These are phyloP conservation scores for Dolichoris vasculosae DNA, from an alignment of 1,140 invertebrate genomes.

Conservation along the genomic window DNA sequence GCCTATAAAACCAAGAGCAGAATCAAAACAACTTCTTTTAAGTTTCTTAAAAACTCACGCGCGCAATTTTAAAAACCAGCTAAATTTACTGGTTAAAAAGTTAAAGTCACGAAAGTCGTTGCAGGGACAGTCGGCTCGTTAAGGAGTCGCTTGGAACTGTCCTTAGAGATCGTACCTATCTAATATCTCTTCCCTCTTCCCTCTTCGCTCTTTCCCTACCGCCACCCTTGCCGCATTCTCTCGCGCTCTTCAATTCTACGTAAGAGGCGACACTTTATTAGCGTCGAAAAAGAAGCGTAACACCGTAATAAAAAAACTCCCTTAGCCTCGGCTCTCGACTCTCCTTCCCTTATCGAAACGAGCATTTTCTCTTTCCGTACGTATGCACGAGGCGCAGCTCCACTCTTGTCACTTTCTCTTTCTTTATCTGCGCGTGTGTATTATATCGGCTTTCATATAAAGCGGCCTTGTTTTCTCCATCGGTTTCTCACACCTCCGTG, in stretches of 20 bases:
- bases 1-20: not conserved
- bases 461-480: constrained; percentile 35
- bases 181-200: not conserved
- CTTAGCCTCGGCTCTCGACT: not conserved
- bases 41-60: not conserved
- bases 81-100: not conserved
- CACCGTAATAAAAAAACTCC: constrained; percentile 11
- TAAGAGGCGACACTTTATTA: not conserved
- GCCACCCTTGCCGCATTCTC: not conserved
- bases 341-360: constrained; percentile 23
- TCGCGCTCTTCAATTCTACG: not conserved
- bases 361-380: constrained; percentile 38
- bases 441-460: constrained; percentile 32
- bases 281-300: not conserved
- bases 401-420: constrained; percentile 49
- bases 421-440: constrained; percentile 37
- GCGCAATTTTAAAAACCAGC: not conserved
- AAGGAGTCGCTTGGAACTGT: not conserved
- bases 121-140: not conserved
- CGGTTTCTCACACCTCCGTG: constrained; percentile 41
- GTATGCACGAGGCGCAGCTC: not conserved
- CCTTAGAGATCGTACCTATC: not conserved
- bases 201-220: not conserved
- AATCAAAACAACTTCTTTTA: not conserved
- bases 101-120: not conserved